Percentiles rank a stretch among this genome's conserved stretches.
phyloP scores from a whole-genome alignment of 2,113 vertebrate genomes.

The Triplophysa tibetana region DNA sequence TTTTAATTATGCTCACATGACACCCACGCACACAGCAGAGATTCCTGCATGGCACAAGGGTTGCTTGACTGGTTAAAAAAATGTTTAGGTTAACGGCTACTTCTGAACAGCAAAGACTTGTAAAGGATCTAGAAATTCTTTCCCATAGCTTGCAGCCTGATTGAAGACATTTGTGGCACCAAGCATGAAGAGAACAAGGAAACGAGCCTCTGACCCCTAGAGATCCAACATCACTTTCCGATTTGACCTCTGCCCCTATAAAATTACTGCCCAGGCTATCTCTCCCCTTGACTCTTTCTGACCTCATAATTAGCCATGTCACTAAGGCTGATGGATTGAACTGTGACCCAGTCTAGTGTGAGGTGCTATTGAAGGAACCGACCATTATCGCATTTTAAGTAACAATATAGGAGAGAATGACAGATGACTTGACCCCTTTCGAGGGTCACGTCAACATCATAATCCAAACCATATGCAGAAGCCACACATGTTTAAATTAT shows the following conservation, averaged over 20 bases:
- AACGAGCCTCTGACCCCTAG: neutral
- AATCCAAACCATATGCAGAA: conserved; percentile 7
- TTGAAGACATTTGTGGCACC: conserved; percentile 23
- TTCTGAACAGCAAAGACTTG: neutral
- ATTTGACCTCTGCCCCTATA: conserved; percentile 35
- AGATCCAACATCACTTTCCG: conserved; percentile 10
- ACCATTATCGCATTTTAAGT: neutral
- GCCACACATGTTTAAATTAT: neutral
- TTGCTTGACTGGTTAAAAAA: conserved; percentile 29
- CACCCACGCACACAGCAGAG: conserved; percentile 6
- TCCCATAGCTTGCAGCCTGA: conserved; percentile 18
- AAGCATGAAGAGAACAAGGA: conserved; percentile 4
- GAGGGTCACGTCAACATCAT: neutral
- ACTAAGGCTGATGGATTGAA: conserved; percentile 8
- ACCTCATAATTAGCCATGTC: conserved; percentile 37
- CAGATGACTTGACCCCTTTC: neutral
- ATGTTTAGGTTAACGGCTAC: conserved; percentile 13
- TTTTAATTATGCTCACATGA: conserved; percentile 25
- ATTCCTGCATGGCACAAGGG: conserved; percentile 10
- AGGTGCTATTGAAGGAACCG: neutral
- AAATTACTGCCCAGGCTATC: conserved; percentile 16
- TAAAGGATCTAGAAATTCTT: conserved; percentile 27
- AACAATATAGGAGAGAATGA: conserved; percentile 14
- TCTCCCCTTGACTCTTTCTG: conserved; percentile 16
- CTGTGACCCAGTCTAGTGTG: conserved; percentile 15